Conservation (phyloP, 2,888 invertebrate genomes). For the Orthonychiurus folsomi region DNA sequence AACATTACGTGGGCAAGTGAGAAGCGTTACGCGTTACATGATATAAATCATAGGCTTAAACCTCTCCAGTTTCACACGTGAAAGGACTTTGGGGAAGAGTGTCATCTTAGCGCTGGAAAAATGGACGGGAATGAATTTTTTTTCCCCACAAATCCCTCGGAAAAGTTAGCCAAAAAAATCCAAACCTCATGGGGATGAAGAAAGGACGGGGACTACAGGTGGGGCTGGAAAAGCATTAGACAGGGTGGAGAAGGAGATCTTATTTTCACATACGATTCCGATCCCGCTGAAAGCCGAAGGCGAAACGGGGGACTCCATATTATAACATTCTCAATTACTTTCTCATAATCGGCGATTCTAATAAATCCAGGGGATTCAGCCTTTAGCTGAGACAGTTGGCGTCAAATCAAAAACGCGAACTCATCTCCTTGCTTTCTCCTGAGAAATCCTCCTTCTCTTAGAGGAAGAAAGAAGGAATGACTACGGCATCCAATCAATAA, state of each 20-base stretch:
- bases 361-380: background rate
- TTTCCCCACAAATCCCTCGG: background rate
- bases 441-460: too few species aligned
- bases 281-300: too few species aligned
- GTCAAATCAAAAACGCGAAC: background rate
- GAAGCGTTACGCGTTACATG: background rate
- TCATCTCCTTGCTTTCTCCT: too few species aligned
- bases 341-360: background rate
- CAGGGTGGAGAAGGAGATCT: background rate
- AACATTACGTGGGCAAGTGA: background rate
- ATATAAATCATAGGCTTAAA: background rate
- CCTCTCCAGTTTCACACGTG: background rate
- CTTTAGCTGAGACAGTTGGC: background rate
- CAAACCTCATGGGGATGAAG: background rate
- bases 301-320: too few species aligned
- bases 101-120: background rate
- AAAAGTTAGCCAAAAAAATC: background rate
- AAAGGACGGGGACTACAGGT: too few species aligned
- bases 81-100: background rate
- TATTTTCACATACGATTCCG: background rate
- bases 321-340: background rate
- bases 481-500: background rate
- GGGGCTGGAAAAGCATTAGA: background rate
- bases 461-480: background rate
- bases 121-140: background rate